Evolutionary conservation across 2,113 vertebrate species (phyloP).

Genomic region (Actinemys pallida): DNA sequence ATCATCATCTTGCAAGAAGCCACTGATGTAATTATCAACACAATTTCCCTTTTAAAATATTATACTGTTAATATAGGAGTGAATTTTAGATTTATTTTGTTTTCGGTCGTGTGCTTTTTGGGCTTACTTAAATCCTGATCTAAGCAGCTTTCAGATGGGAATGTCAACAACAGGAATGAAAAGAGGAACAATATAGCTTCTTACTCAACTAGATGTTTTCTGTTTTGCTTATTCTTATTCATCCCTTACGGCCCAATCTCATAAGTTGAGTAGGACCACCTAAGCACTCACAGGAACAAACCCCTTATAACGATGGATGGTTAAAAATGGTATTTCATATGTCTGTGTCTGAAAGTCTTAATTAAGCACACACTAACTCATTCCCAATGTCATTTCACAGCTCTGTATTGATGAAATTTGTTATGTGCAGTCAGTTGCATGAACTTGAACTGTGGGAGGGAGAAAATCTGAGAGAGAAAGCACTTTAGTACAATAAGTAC

Average conservation of each 20-base stretch:
- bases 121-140: not conserved
- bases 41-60: constrained; percentile 3
- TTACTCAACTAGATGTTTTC: constrained; percentile 8
- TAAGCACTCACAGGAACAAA: not conserved
- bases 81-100: constrained; percentile 26
- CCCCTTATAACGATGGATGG: not conserved
- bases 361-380: fast-evolving
- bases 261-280: not conserved
- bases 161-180: constrained; percentile 15
- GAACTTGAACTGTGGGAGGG: not conserved
- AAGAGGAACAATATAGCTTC: not conserved
- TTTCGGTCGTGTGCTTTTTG: not conserved
- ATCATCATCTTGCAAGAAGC: constrained; percentile 54
- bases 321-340: not conserved
- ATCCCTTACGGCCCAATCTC: not conserved
- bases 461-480: not conserved
- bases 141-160: not conserved
- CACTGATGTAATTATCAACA: constrained; percentile 33
- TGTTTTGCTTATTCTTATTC: not conserved
- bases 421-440: not conserved
- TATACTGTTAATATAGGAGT: not conserved
- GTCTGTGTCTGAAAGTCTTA: not conserved
- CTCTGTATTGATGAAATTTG: not conserved
- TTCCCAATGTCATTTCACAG: not conserved
- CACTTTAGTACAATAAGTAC: not conserved